Evolutionary conservation across 1,140 invertebrate species (phyloP).

Genomic region (Daktulosphaira vitifoliae): DNA sequence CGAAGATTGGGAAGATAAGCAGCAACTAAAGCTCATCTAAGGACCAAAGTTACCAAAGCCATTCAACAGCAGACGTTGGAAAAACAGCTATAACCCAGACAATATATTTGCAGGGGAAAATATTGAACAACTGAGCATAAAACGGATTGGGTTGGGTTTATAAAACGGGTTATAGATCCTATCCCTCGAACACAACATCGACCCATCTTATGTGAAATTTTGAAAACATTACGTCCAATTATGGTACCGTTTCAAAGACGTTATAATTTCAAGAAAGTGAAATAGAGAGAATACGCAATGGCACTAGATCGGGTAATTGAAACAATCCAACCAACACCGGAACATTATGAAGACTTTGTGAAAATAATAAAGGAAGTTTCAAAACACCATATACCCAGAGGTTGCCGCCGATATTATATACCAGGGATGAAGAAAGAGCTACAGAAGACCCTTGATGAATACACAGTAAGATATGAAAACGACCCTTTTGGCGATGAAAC

Average conservation of each 20-base stretch:
- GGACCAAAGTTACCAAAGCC: constrained; percentile 14
- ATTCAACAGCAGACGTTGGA: constrained; percentile 21
- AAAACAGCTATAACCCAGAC: constrained; percentile 23
- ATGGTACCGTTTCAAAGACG: constrained; percentile 8
- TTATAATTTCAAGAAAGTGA: constrained; percentile 30
- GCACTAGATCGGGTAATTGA: constrained; percentile 2
- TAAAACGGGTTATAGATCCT: neutral
- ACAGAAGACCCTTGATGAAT: neutral
- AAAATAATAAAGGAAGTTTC: constrained; percentile 19
- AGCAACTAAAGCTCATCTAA: constrained; percentile 15
- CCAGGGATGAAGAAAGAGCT: neutral
- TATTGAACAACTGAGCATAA: neutral
- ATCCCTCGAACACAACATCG: constrained; percentile 23
- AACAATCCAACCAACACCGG: neutral
- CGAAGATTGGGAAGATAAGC: constrained; percentile 19
- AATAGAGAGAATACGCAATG: constrained; percentile 2
- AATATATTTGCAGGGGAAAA: neutral
- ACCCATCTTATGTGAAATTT: constrained; percentile 14
- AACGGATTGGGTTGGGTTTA: neutral
- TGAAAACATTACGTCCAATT: neutral
- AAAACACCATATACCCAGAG: constrained; percentile 15
- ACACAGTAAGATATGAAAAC: neutral
- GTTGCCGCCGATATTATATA: constrained; percentile 19
- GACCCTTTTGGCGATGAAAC: constrained; percentile 26
- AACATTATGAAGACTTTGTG: constrained; percentile 1